phyloP scores from a whole-genome alignment of 2,113 vertebrate species.

The Phrynocephalus versicolor region DNA sequence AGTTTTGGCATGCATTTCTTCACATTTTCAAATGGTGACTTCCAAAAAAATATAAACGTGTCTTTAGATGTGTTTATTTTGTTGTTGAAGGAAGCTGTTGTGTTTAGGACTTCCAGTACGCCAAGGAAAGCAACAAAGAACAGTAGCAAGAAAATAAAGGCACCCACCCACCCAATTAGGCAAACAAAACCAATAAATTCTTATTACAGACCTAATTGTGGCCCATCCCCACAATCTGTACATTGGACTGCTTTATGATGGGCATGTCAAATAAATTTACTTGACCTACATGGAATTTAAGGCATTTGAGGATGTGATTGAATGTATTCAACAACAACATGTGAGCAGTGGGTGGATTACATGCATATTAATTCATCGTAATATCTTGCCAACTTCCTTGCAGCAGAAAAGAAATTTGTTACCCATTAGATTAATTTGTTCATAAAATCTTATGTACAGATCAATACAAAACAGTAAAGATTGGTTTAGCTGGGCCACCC shows the following conservation, averaged over 20 bases:
- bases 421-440: neutral
- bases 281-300: slow-evolving; percentile 13
- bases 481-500: neutral
- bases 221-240: neutral
- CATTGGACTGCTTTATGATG: slow-evolving; percentile 6
- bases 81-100: neutral
- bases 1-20: neutral
- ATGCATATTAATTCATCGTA: neutral
- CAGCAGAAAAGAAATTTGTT: neutral
- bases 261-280: slow-evolving; percentile 15
- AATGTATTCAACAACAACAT: neutral
- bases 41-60: neutral
- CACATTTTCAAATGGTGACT: neutral
- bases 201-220: neutral
- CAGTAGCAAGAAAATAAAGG: neutral
- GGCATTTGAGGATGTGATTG: slow-evolving; percentile 10
- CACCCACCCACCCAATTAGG: neutral
- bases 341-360: slow-evolving; percentile 1
- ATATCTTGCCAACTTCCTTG: neutral
- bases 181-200: neutral
- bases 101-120: too few relatives aligned
- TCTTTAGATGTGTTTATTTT: neutral
- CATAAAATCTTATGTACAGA: neutral
- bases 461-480: neutral
- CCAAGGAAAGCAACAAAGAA: neutral